phyloP scores from a whole-genome alignment of 2,113 vertebrate species.

The Antigone vipio region DNA sequence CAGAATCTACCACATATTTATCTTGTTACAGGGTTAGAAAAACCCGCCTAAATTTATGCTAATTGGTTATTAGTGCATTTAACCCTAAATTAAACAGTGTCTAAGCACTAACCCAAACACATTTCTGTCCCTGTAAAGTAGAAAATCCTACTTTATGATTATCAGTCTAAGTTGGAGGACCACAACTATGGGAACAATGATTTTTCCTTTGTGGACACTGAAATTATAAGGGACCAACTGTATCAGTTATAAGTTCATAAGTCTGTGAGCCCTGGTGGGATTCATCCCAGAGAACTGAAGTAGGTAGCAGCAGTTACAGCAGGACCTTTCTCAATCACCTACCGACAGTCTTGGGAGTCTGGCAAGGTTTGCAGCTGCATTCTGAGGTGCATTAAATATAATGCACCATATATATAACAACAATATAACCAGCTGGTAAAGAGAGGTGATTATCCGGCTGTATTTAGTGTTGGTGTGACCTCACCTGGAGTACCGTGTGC shows the following conservation, averaged over 20 bases:
- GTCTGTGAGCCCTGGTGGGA: not conserved
- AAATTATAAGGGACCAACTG: not conserved
- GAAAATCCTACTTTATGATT: too few relatives aligned
- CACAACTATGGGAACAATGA: not conserved
- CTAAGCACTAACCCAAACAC: too few relatives aligned
- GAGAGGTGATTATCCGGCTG: accelerated
- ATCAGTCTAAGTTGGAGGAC: not conserved
- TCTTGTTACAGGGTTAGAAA: too few relatives aligned
- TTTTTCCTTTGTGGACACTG: not conserved
- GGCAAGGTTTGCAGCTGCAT: not conserved
- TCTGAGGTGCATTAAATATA: not conserved
- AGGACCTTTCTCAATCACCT: not conserved
- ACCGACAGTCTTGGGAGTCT: not conserved
- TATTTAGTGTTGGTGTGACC: not conserved
- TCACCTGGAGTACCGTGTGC: not conserved
- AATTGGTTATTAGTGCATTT: too few relatives aligned
- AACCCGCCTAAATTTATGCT: too few relatives aligned
- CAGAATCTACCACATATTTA: too few relatives aligned
- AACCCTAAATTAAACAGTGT: too few relatives aligned
- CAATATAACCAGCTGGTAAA: accelerated
- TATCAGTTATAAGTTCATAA: not conserved
- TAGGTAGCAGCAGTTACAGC: not conserved
- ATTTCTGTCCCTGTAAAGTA: too few relatives aligned
- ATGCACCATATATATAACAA: too few relatives aligned
- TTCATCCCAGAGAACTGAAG: not conserved